Evolutionary conservation across 1,140 invertebrate genomes (phyloP).

Genomic region (Drosophila navojoa): DNA sequence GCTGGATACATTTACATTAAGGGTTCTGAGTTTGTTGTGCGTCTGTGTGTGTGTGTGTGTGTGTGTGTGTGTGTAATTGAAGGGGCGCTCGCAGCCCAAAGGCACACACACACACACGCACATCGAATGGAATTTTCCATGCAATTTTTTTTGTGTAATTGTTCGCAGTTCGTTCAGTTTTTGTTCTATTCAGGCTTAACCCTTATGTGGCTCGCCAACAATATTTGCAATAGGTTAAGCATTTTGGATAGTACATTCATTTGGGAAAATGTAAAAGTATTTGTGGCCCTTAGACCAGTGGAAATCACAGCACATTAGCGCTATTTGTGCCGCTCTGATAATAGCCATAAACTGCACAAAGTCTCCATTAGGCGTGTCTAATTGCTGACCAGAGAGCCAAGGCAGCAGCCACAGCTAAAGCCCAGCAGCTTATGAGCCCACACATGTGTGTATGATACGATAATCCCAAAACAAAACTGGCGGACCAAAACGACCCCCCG

Average conservation of each 20-base stretch:
- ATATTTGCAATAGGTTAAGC: not conserved
- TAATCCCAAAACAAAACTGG: constrained; percentile 7
- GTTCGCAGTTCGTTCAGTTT: constrained; percentile 24
- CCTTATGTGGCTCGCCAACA: constrained; percentile 2
- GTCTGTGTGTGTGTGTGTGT: not conserved
- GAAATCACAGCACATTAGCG: not conserved
- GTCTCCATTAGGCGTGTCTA: constrained; percentile 24
- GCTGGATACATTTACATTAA: not conserved
- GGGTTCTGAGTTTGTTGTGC: not conserved
- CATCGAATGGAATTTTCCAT: constrained; percentile 71
- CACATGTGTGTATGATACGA: constrained; percentile 2
- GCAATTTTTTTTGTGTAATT: constrained; percentile 65
- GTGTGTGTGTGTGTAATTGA: constrained; percentile 1
- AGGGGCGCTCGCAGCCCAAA: constrained; percentile 40
- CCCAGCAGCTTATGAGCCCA: not conserved
- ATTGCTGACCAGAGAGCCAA: constrained; percentile 14
- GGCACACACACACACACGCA: constrained; percentile 22
- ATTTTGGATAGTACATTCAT: not conserved
- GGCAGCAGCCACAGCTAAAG: not conserved
- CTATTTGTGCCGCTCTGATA: constrained; percentile 18
- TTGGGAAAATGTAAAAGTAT: not conserved
- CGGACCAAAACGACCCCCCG: constrained; percentile 54
- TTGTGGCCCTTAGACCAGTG: not conserved
- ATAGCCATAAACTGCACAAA: not conserved
- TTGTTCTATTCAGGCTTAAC: constrained; percentile 26